These are phyloP conservation scores for Enteromius argenteus DNA, from an alignment of 2,797 vertebrate species.

Conservation along the genomic window DNA sequence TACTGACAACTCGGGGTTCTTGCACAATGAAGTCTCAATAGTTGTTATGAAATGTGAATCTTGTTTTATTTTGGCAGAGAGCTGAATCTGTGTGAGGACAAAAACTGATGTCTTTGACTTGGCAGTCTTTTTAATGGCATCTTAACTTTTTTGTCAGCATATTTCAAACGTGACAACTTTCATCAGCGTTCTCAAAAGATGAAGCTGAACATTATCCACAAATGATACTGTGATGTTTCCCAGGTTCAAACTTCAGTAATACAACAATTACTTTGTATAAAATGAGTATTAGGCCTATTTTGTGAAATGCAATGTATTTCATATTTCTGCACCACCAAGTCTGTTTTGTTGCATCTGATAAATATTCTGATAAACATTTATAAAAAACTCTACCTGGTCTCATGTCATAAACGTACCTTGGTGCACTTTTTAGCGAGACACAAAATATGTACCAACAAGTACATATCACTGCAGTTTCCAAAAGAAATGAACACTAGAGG, in stretches of 20 bases:
- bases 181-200: neutral
- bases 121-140: neutral
- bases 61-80: slow-evolving; percentile 22
- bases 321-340: neutral
- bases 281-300: neutral
- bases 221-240: neutral
- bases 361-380: neutral
- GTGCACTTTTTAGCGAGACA: too few species aligned
- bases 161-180: slow-evolving; percentile 12
- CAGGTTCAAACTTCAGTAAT: neutral
- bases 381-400: too few species aligned
- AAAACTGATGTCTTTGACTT: neutral
- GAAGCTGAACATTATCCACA: neutral
- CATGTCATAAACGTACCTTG: too few species aligned
- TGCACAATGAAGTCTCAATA: slow-evolving; percentile 44
- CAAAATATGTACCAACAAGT: too few species aligned
- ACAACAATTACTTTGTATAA: neutral
- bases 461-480: too few species aligned
- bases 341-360: neutral
- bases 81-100: neutral
- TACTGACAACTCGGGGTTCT: slow-evolving; percentile 36
- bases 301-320: neutral
- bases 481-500: too few species aligned
- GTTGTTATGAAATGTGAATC: slow-evolving; percentile 18
- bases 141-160: slow-evolving; percentile 3